Evolutionary conservation across 2,888 invertebrate genomes (phyloP).

Genomic region (Drosophila planitibia): DNA sequence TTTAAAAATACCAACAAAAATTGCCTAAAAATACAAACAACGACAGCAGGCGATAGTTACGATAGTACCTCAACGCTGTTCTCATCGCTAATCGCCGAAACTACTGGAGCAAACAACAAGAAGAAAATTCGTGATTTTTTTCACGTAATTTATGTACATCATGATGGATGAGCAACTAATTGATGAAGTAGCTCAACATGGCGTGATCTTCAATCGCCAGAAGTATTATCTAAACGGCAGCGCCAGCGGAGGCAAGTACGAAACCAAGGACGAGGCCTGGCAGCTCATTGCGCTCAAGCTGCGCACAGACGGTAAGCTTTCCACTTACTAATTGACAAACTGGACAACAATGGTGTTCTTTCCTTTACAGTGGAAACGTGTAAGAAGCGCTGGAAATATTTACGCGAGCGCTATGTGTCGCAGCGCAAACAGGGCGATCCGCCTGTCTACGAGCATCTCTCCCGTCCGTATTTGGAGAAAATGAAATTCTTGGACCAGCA

Average conservation of each 20-base stretch:
- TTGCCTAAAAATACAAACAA: not conserved
- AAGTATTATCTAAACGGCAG: slow-evolving; percentile 84
- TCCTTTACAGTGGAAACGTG: slow-evolving; percentile 83
- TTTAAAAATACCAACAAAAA: slow-evolving; percentile 8
- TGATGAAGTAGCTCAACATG: slow-evolving; percentile 85
- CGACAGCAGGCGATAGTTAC: not conserved
- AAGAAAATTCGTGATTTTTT: slow-evolving; percentile 28
- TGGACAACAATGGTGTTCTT: slow-evolving; percentile 16
- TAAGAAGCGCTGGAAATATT: slow-evolving; percentile 85
- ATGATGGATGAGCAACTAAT: slow-evolving; percentile 85
- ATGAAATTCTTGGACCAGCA: slow-evolving; percentile 85
- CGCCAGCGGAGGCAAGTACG: slow-evolving; percentile 80
- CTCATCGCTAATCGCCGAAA: slow-evolving; percentile 39
- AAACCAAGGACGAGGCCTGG: slow-evolving; percentile 85
- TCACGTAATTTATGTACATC: slow-evolving; percentile 32
- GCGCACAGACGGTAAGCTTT: slow-evolving; percentile 83
- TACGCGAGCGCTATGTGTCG: slow-evolving; percentile 85
- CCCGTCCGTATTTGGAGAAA: slow-evolving; percentile 85
- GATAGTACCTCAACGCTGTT: not conserved
- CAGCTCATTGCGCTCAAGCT: slow-evolving; percentile 83
- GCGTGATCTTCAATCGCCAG: slow-evolving; percentile 85
- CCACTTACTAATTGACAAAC: slow-evolving; percentile 12
- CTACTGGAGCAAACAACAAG: slow-evolving; percentile 38
- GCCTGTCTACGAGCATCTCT: slow-evolving; percentile 85
- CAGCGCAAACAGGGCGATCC: slow-evolving; percentile 85